Conservation (phyloP, 2,797 vertebrate species). For the Sphenopsis melanotis region DNA sequence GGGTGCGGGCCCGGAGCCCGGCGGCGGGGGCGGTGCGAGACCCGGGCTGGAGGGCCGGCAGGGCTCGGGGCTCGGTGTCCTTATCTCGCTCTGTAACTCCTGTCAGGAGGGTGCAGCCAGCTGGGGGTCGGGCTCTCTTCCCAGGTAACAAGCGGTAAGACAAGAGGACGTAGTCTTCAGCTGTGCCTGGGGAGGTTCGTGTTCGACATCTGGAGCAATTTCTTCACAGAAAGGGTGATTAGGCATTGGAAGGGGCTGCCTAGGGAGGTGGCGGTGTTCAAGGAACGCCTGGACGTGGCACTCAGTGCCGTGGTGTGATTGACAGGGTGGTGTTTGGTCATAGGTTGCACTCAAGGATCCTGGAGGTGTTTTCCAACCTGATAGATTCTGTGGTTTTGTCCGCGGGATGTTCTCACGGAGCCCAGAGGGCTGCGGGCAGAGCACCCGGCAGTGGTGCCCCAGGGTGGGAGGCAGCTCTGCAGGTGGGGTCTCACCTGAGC, state of each 20-base stretch:
- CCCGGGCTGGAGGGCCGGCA: not conserved
- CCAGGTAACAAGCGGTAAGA: not conserved
- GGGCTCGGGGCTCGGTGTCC: not conserved
- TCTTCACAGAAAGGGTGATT: not conserved
- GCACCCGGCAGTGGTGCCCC: not conserved
- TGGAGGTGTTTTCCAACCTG: not conserved
- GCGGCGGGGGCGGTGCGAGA: not conserved
- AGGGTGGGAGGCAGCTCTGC: not conserved
- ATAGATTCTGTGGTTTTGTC: not conserved
- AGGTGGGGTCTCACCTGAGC: not conserved
- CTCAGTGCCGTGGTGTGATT: not conserved
- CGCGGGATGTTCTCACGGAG: not conserved
- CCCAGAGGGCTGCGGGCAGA: not conserved
- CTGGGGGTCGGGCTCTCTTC: not conserved
- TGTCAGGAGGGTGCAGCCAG: not conserved
- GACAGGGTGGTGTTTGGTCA: not conserved
- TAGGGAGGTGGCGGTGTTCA: too few species aligned
- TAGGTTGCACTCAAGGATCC: rapidly evolving
- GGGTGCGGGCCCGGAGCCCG: not conserved
- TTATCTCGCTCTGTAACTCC: not conserved
- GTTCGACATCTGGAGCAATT: not conserved
- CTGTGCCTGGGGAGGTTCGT: not conserved
- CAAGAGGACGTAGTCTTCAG: not conserved
- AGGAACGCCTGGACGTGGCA: not conserved
- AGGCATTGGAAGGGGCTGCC: not conserved